A percentile compares a stretch with the other conserved stretches of the same genome.
These are phyloP conservation scores for Podilymbus podiceps DNA, from an alignment of 2,113 vertebrate species.

Conservation along the genomic window DNA sequence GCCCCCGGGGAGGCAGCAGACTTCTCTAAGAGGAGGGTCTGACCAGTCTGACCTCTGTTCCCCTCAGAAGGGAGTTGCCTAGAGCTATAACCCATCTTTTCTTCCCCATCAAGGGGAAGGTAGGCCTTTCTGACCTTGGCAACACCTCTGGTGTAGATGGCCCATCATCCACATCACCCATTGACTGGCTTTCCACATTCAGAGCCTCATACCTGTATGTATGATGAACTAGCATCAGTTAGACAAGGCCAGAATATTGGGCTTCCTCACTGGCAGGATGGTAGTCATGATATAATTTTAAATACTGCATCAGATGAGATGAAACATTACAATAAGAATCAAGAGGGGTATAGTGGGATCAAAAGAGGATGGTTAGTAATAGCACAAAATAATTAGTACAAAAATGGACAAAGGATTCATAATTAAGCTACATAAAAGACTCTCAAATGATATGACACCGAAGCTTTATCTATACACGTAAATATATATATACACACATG, in stretches of 20 bases:
- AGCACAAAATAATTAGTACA: background rate
- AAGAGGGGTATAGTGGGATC: background rate
- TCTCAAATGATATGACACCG: fast-evolving
- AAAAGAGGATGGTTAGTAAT: background rate
- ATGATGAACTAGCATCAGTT: background rate
- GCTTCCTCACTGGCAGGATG: background rate
- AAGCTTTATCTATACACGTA: background rate
- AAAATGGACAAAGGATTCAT: background rate
- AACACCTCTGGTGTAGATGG: too few species aligned
- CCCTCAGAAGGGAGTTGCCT: too few species aligned
- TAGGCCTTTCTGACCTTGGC: too few species aligned
- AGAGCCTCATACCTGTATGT: too few species aligned
- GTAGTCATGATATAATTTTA: background rate
- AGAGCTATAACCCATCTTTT: too few species aligned
- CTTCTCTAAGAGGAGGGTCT: too few species aligned
- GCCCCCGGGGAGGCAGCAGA: too few species aligned
- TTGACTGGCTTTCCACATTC: too few species aligned
- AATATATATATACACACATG: background rate
- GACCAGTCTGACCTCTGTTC: too few species aligned
- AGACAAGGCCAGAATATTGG: background rate
- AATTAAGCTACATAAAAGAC: background rate
- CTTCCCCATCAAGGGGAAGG: too few species aligned
- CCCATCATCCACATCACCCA: too few species aligned
- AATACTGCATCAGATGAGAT: background rate
- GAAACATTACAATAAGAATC: background rate